Conservation (phyloP, 2,888 invertebrate species). For the Leucophora obtusa region DNA sequence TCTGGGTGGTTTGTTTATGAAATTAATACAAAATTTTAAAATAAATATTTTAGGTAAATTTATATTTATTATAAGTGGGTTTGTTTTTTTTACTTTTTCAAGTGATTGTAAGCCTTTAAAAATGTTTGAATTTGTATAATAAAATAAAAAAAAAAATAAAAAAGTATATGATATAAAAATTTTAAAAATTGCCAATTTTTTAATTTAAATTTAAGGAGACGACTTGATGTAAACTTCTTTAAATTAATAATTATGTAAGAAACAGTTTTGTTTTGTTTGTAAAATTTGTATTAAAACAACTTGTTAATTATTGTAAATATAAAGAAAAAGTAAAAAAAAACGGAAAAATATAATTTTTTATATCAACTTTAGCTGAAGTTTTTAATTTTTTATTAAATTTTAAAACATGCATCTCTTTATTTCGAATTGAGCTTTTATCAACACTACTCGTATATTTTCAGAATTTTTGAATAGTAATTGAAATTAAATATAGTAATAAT, state of each 20-base stretch:
- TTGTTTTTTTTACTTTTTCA: slow-evolving; percentile 25
- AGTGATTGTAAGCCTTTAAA: slow-evolving; percentile 38
- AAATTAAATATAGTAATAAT: too few species aligned
- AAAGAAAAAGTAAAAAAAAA: background rate
- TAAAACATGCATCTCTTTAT: too few species aligned
- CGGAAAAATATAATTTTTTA: too few species aligned
- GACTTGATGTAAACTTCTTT: slow-evolving; percentile 30
- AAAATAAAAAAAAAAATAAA: slow-evolving; percentile 20
- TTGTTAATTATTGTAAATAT: background rate
- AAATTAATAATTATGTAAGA: slow-evolving; percentile 60
- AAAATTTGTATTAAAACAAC: slow-evolving; percentile 25
- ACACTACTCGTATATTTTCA: too few species aligned
- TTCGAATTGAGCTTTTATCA: too few species aligned
- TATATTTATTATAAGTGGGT: background rate
- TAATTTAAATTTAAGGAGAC: slow-evolving; percentile 33
- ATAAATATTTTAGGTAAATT: background rate
- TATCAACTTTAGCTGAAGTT: too few species aligned
- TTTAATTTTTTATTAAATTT: too few species aligned
- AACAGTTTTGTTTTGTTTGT: slow-evolving; percentile 69
- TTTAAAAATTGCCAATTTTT: slow-evolving; percentile 34
- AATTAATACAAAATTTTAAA: background rate
- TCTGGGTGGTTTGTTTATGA: slow-evolving; percentile 6
- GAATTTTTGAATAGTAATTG: too few species aligned
- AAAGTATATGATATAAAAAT: slow-evolving; percentile 5
- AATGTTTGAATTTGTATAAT: slow-evolving; percentile 14